These are phyloP conservation scores for Aphyosemion australe DNA, from an alignment of 2,113 vertebrate genomes.

Conservation along the genomic window DNA sequence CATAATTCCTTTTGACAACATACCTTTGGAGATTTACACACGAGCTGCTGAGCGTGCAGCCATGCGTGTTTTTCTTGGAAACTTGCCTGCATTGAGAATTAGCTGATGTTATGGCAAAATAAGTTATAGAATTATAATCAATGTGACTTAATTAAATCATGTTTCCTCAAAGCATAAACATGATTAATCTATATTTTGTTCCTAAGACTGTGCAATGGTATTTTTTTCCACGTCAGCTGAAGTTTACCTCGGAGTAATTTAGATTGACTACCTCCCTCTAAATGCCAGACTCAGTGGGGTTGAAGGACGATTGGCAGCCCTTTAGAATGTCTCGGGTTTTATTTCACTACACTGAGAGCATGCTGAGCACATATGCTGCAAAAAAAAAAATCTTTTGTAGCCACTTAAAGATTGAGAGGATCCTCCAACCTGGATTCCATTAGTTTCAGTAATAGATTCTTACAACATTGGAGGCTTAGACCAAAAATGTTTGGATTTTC, in stretches of 20 bases:
- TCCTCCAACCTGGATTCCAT: conserved; percentile 34
- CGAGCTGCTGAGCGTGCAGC: background rate
- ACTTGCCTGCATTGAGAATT: conserved; percentile 13
- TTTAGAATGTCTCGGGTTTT: conserved; percentile 43
- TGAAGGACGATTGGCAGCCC: conserved; percentile 38
- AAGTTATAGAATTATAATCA: conserved; percentile 28
- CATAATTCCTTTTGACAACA: conserved; percentile 11
- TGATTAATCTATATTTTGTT: conserved; percentile 49
- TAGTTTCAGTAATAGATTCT: conserved; percentile 14
- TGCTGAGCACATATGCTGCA: conserved; percentile 46
- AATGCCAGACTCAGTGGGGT: conserved; percentile 41
- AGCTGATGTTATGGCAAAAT: conserved; percentile 25
- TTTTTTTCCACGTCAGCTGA: conserved; percentile 16
- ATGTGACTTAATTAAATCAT: conserved; percentile 54
- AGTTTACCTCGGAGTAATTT: conserved; percentile 49
- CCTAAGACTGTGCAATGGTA: background rate
- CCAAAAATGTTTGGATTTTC: too few species aligned
- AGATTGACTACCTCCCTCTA: conserved; percentile 43
- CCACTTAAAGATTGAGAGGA: conserved; percentile 12
- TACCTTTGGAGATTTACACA: conserved; percentile 13
- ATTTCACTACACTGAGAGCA: conserved; percentile 40
- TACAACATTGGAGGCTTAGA: too few species aligned
- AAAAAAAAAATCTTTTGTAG: conserved; percentile 38
- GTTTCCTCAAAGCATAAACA: conserved; percentile 41
- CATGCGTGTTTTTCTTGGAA: conserved; percentile 23